Conservation (phyloP, 2,797 vertebrate genomes). For the Sternotherus odoratus region DNA sequence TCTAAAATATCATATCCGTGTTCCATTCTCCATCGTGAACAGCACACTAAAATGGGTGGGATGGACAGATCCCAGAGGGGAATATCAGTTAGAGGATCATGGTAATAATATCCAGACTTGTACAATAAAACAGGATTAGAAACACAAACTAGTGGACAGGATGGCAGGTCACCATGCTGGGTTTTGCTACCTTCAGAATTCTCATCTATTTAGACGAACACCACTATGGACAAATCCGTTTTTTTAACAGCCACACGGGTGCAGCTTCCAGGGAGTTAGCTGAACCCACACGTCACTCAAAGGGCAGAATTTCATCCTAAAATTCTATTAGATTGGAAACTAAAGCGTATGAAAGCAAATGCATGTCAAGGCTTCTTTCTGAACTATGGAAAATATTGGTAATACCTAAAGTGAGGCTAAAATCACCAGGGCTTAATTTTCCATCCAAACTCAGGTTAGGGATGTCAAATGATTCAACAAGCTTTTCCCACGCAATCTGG, state of each 20-base stretch:
- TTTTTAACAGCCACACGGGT: background rate
- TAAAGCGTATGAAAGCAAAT: background rate
- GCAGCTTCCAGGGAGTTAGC: rapidly evolving
- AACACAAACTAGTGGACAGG: background rate
- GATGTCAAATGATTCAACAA: background rate
- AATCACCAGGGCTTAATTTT: background rate
- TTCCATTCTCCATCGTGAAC: no score
- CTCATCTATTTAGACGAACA: background rate
- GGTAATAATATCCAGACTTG: background rate
- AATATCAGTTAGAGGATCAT: background rate
- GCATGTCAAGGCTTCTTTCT: background rate
- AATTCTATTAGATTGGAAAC: slow-evolving; percentile 3
- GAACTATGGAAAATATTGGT: background rate
- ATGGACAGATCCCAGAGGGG: background rate
- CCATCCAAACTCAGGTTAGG: background rate
- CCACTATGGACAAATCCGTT: background rate
- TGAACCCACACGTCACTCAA: background rate
- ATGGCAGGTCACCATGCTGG: background rate
- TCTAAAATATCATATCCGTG: slow-evolving; percentile 19
- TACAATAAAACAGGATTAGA: background rate
- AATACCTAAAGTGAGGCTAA: background rate
- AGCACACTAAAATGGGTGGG: background rate
- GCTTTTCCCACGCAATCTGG: background rate
- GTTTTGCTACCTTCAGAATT: slow-evolving; percentile 17
- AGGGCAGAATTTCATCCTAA: background rate